Evolutionary conservation across 1,140 invertebrate species (phyloP), one percentile per base, ranked within the genome.

Genomic region (Drosophila ohnishii): DNA sequence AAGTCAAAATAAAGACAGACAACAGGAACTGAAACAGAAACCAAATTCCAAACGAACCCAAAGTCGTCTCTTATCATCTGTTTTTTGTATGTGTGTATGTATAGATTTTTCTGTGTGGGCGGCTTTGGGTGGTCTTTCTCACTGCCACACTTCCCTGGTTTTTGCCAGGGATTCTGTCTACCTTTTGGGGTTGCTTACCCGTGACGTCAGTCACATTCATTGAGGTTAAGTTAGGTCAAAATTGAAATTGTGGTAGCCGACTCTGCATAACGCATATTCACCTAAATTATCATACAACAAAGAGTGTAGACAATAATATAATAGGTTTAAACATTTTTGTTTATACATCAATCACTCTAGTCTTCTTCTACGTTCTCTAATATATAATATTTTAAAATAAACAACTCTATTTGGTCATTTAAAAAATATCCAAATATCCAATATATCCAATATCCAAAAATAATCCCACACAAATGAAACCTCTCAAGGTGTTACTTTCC

Each of bases 181-280:
- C 32, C 61, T 45, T 45, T n/a, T 34, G 39, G 67, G 67, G 67
- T 57, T 58, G 67, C 8, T 47, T 45, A 34, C 50, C 42, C 22
- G 50, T 71, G 65, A 71, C 67, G 67, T 71, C 65, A 71, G 65
- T 47, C 42, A 67, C 63, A 32, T 11, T 47, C 30, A 7, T 32
- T 64, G 62, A 66, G 64, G 64, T 64, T 64, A 64, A 42, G 61
- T 64, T 61, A 64, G 61, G 61, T 61, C 61, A 34, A 51, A 14
- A 51, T 34, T 19, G 30, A 22, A 51, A 51, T 19, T 51, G 11
- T 34, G 16, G 48, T 19, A 51, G n/a, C 5, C 10, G n/a, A 16
- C 11, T 16, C 10, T 11, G 30, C n/a, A 11, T 34, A 3, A 42
- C 9, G 2, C 40, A 9, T 42, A 10, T 5, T 10, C 8, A 10